Conservation (phyloP, 2,113 vertebrate genomes). For the Notarius quadriscutis region DNA sequence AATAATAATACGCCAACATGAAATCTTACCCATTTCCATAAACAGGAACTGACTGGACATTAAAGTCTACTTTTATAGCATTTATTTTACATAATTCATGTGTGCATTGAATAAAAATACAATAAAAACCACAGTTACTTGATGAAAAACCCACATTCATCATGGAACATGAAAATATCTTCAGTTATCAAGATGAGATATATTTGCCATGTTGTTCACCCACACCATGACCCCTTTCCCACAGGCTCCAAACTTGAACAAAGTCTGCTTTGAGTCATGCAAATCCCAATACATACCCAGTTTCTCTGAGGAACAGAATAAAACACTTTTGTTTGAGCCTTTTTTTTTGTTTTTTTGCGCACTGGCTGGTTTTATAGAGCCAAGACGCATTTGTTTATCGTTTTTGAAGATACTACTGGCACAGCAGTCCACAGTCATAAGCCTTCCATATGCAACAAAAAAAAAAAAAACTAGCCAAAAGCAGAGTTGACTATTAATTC, state of each 20-base stretch:
- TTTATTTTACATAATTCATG: background rate
- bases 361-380: background rate
- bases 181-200: slow-evolving; percentile 3
- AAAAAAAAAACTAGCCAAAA: slow-evolving; percentile 7
- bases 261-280: slow-evolving; percentile 13
- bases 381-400: background rate
- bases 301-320: slow-evolving; percentile 38
- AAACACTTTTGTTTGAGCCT: slow-evolving; percentile 30
- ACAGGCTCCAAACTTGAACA: slow-evolving; percentile 14
- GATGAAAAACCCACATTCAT: background rate
- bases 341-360: background rate
- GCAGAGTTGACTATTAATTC: background rate
- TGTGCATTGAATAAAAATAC: too few relatives aligned
- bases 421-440: background rate
- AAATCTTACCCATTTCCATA: too few relatives aligned
- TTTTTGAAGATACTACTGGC: background rate
- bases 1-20: background rate
- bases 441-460: background rate
- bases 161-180: background rate
- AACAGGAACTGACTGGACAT: background rate
- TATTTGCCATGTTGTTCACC: slow-evolving; percentile 11
- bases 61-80: background rate
- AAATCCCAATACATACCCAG: background rate
- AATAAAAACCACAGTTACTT: background rate
- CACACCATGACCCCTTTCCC: slow-evolving; percentile 2